Evolutionary conservation across 1,140 invertebrate species (phyloP), one percentile per base, ranked within the genome.

Genomic region (Drosophila littoralis): DNA sequence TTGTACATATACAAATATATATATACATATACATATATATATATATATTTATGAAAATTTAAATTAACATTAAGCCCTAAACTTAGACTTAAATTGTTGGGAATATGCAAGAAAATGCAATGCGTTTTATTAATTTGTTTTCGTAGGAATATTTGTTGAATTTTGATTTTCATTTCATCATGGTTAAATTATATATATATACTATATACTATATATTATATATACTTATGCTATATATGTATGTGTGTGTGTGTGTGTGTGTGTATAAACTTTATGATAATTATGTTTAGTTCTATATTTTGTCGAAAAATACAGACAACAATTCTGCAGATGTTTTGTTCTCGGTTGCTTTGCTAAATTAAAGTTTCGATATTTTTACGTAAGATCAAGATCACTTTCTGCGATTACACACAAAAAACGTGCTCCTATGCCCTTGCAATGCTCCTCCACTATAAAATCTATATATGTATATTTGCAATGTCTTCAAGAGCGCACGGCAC

Each of bases 341-440:
- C 80, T 84, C 76, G 74, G 48, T 74, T 89, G 83, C 72, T 88
- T 86, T 55, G 65, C 65, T 82, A 64, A 55, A 81, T 51, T 71
- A 63, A 72, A 51, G 55, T 40, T 58, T 64, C 67, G 45, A 61
- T 69, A 68, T 32, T 48, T 73, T 83, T 77, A 88, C 76, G 80
- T 88, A 77, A 83, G 81, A 86, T 85, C 78, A 86, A 85, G 84
- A 86, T 86, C 83, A 88, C 83, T 65, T 79, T 82, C 69, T 82
- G 83, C 79, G 81, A 67, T 75, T 70, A 86, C 67, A 70, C 12
- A 81, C 78, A 73, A 78, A 81, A 75, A 76, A 86, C 43, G 72
- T 79, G 60, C 73, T 81, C 79, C 76, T 52, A 65, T 66, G 70
- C 78, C 79, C 79, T 82, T 86, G 79, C 82, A 81, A 75, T 77